Evolutionary conservation across 2,113 vertebrate genomes (phyloP).

Genomic region (Etheostoma spectabile): DNA sequence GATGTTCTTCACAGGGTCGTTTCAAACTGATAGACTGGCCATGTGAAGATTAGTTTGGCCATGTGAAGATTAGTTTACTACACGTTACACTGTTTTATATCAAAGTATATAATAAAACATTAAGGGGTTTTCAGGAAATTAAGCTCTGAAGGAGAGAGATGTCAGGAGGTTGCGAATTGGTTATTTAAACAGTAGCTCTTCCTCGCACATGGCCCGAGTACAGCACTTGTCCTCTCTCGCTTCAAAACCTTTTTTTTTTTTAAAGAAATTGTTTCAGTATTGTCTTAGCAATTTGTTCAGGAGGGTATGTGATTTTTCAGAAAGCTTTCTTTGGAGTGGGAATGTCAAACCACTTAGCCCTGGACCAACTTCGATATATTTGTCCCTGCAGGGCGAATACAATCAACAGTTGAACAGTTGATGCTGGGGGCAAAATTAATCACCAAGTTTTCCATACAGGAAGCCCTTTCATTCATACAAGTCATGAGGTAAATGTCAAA

Average conservation of each 20-base stretch:
- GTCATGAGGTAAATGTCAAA: slow-evolving; percentile 67
- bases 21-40: background rate
- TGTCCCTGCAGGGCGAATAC: slow-evolving; percentile 39
- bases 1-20: background rate
- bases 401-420: slow-evolving; percentile 53
- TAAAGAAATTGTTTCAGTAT: slow-evolving; percentile 7
- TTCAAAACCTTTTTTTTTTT: slow-evolving; percentile 25
- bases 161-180: background rate
- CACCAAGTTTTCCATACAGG: slow-evolving; percentile 58
- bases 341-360: slow-evolving; percentile 25
- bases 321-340: slow-evolving; percentile 1
- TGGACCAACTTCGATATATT: slow-evolving; percentile 10
- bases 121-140: background rate
- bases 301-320: slow-evolving; percentile 9
- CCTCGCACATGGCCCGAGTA: background rate
- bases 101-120: background rate
- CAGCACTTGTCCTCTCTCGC: background rate
- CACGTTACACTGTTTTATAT: background rate
- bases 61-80: background rate
- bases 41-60: background rate
- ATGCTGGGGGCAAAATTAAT: slow-evolving; percentile 61
- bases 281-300: slow-evolving; percentile 7
- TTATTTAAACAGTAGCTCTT: background rate
- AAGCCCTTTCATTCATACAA: slow-evolving; percentile 54
- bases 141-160: background rate